Base-by-base conservation (phyloP, 2,113 vertebrate genomes). In the Proterorhinus semilunaris region DNA sequence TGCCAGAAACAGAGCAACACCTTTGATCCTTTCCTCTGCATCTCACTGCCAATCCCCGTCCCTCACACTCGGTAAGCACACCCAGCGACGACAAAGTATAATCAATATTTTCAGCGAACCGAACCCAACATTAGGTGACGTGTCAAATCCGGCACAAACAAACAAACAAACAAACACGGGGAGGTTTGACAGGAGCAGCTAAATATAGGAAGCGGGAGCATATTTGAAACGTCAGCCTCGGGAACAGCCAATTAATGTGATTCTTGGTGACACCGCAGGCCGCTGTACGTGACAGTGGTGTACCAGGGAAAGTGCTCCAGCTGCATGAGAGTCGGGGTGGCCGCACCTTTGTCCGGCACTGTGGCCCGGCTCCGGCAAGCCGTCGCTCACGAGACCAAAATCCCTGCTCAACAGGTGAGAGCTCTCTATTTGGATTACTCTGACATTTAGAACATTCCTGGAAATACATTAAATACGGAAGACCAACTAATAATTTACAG, bases 1-100 rank as follows among this genome's bases (percentile, higher is more conserved):
- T 99, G 97, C 92, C 97, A 96, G 94, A 99, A 98, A 91, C 97
- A 99, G 91, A 99, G 97, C 86, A 98, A 99, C 91, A 99, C 97
- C 63, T 99, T 99, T 50, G 97, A 99, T 88, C 97, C 96, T 69
- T 99, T 99, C 82, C 95, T 99, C 74, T 99, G 97, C 92, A 97
- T 99, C 92, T 99, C 97, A 76, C 92, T 99, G 91, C 97, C 96
- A 45, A 98, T 99, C 83, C 97, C 97, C 17, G 92, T 98, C 83
- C 97, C 96, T 86, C 96, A 98, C 73, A 98, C 96, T 44, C 94
- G 97, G 97, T 99, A 94, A 90, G 87, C 68, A 2, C 47, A 59
- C 51, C 21, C 42, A 62, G 48, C 58, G 66, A 71, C 72, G 71
- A 17, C 67, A 65, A 47, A 5, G 63, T 44, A 74, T 64, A 74